Evolutionary conservation across 2,113 vertebrate genomes (phyloP), one percentile per base, ranked within the genome.

Genomic region (Ctenodactylus gundi): DNA sequence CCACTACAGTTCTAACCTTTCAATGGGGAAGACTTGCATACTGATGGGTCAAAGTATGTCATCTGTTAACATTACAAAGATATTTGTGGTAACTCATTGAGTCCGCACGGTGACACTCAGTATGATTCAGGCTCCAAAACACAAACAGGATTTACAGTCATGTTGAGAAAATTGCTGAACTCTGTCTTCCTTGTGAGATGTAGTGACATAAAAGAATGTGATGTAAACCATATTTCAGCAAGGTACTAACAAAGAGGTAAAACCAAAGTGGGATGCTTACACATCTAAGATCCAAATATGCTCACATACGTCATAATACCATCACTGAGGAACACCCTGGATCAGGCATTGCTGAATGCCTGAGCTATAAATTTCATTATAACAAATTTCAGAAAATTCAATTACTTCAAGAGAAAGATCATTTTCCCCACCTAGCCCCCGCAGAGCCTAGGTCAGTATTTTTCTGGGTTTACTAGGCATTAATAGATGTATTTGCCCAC

Each of bases 171-270:
- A 94, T 90, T 21, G 49, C 29, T 70, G 68, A 70, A 15, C 15
- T 23, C 29, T 60, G 29, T 67, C 78, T 75, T 83, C 62, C 84
- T 81, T 77, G 36, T 75, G 21, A 88, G 39, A 68, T 44, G 46
- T 15, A 81, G 21, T 46, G 41, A 93, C 77, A 85, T 29, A 68
- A 67, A 90, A 82, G 41, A 84, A 73, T 78, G 44, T n/a, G 88
- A 57, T 58, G 14, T 57, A 80, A 82, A 46, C 25, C 34, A 27
- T 77, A 53, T 88, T 95, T 93, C 39, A 67, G 46, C 25, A n/a
- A 93, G 51, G 92, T 36, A 68, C 27, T 91, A 95, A 83, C 46
- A 76, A 90, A 92, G 70, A 90, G 4, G 21, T 36, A 76, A 91
- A 86, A 83, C 49, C 31, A 77, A 95, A 90, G 76, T 76, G 18